Evolutionary conservation across 2,797 vertebrate genomes (phyloP), one percentile per base, ranked within the genome.

Genomic region (Pagetopsis macropterus): DNA sequence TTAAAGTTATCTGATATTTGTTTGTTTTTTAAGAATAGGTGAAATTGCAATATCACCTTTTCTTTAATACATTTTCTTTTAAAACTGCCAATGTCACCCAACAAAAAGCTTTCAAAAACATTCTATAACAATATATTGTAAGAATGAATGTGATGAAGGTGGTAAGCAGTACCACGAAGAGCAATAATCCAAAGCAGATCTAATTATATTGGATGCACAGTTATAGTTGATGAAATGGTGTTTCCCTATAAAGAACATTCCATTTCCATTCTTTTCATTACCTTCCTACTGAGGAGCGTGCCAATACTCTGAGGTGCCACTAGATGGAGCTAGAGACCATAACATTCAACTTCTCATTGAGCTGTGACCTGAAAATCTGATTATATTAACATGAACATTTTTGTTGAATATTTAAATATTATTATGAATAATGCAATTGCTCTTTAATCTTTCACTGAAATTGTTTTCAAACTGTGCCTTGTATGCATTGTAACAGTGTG

Each of bases 311-410:
- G 3, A 23, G 8, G 11, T 37, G 11, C 82, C 87, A 84, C 4
- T 0, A 73, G 88, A 83, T 89, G 87, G 89, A 1, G 80, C 58
- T 52, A 76, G 50, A 88, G 79, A 79, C 89, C 78, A 65, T 40
- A 56, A 1, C 16, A 84, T 75, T 19, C 43, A 54, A 19, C 23
- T 0, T 59, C 51, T 40, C 10, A 19, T 51, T 49, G 17, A 44
- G 52, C 9, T 12, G 9, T 6, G 11, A 41, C 56, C 33, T 31
- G 0, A 50, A 27, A 59, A 13, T 31, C 44, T 62, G 19, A 48
- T 27, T 27, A 27, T 5, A 27, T 27, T 27, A 27, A 5, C 4
- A 27, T 27, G 27, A 27, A 27, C 1, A 27, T 27, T 27, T 5
- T 5, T 27, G 27, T 27, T 27, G 27, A 27, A 27, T 27, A 27